These are phyloP conservation scores for Chesias legatella DNA, from an alignment of 2,888 invertebrate genomes.

Conservation along the genomic window DNA sequence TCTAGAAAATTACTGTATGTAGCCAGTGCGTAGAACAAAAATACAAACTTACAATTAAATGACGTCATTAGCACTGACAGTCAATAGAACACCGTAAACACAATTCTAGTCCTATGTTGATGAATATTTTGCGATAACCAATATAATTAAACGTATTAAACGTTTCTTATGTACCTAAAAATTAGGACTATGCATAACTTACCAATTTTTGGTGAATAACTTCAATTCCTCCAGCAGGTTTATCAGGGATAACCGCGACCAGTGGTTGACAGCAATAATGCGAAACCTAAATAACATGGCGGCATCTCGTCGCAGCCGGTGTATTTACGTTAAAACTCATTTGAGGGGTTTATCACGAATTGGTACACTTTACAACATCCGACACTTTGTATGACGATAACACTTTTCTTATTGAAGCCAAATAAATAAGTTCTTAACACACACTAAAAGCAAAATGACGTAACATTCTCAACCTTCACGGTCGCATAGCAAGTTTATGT, in stretches of 20 bases:
- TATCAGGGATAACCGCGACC: slow-evolving; percentile 58
- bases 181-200: slow-evolving; percentile 36
- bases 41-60: slow-evolving; percentile 49
- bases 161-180: neutral
- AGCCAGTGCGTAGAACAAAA: slow-evolving; percentile 27
- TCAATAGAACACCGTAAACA: slow-evolving; percentile 74
- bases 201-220: slow-evolving; percentile 38
- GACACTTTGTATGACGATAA: slow-evolving; percentile 45
- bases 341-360: slow-evolving; percentile 51
- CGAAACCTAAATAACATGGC: slow-evolving; percentile 75
- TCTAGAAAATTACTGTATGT: neutral
- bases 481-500: slow-evolving; percentile 67
- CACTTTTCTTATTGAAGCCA: slow-evolving; percentile 54
- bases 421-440: slow-evolving; percentile 65
- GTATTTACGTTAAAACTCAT: slow-evolving; percentile 50
- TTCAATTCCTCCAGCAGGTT: slow-evolving; percentile 41
- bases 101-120: slow-evolving; percentile 26
- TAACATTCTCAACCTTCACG: slow-evolving; percentile 81
- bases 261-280: slow-evolving; percentile 73
- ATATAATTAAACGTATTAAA: neutral
- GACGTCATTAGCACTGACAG: slow-evolving; percentile 78
- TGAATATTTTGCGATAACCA: slow-evolving; percentile 7
- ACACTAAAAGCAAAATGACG: slow-evolving; percentile 76
- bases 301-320: slow-evolving; percentile 77
- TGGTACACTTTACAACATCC: slow-evolving; percentile 42